phyloP scores from a whole-genome alignment of 2,888 invertebrate species.

The Buathra laborator region DNA sequence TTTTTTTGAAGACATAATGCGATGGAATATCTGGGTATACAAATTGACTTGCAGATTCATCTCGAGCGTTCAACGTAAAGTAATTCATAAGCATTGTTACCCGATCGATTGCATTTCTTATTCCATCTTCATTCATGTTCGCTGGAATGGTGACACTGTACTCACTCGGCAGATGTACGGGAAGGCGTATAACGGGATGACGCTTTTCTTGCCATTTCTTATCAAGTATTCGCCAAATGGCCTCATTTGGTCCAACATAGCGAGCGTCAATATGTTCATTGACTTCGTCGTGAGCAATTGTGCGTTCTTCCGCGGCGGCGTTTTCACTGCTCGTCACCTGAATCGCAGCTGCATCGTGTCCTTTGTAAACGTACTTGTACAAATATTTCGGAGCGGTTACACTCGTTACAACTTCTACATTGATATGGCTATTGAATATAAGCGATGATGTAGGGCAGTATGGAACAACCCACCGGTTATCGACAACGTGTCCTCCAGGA shows the following conservation, averaged over 20 bases:
- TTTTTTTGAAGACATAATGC: conserved; percentile 34
- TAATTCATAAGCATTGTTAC: too few species aligned
- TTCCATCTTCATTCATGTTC: too few species aligned
- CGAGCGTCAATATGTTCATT: conserved; percentile 31
- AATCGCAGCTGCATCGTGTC: conserved; percentile 66
- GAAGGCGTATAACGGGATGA: too few species aligned
- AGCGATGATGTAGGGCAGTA: conserved; percentile 7
- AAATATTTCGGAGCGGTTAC: background rate
- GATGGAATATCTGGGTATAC: conserved; percentile 33
- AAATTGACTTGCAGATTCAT: conserved; percentile 38
- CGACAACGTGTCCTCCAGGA: background rate
- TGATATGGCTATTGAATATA: conserved; percentile 34
- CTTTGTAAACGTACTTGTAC: too few species aligned
- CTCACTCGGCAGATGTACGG: too few species aligned
- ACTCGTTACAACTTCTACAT: conserved; percentile 24
- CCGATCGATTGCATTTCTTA: too few species aligned
- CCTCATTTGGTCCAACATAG: conserved; percentile 3
- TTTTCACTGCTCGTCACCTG: conserved; percentile 13
- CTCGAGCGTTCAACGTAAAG: conserved; percentile 12
- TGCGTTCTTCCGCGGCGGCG: conserved; percentile 8
- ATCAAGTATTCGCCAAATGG: background rate
- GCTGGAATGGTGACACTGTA: too few species aligned
- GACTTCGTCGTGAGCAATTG: conserved; percentile 43
- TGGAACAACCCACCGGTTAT: conserved; percentile 37
- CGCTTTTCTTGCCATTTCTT: background rate